These are phyloP conservation scores for Archilochus colubris DNA, from an alignment of 2,113 vertebrate genomes.

Conservation along the genomic window DNA sequence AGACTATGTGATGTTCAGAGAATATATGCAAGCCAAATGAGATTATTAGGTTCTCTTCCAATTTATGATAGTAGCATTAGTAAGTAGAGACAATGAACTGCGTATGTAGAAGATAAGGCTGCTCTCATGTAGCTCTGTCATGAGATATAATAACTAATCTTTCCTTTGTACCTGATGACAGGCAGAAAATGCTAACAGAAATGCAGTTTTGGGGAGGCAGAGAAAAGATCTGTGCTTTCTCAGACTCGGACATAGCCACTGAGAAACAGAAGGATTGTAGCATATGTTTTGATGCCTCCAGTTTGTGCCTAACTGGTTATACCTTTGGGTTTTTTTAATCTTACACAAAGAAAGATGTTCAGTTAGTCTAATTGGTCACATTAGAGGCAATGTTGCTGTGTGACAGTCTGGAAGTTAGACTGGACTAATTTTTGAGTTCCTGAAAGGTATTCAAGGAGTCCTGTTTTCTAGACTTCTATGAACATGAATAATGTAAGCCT, in stretches of 20 bases:
- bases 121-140: neutral
- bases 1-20: neutral
- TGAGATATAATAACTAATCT: neutral
- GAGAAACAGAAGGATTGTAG: neutral
- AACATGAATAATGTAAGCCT: neutral
- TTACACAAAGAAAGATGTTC: rapidly evolving
- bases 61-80: neutral
- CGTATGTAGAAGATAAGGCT: neutral
- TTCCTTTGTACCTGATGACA: neutral
- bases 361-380: neutral
- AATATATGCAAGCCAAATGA: slow-evolving; percentile 11
- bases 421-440: neutral
- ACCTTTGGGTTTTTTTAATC: neutral
- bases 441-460: neutral
- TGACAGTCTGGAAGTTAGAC: neutral
- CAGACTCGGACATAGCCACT: neutral
- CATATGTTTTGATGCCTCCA: neutral
- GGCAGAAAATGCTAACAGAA: neutral
- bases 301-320: neutral
- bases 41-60: neutral
- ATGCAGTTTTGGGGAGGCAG: neutral
- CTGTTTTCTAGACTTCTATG: neutral
- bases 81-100: neutral
- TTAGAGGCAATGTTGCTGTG: neutral
- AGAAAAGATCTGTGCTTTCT: neutral